phyloP scores from a whole-genome alignment of 2,113 vertebrate species.

The Castor canadensis region DNA sequence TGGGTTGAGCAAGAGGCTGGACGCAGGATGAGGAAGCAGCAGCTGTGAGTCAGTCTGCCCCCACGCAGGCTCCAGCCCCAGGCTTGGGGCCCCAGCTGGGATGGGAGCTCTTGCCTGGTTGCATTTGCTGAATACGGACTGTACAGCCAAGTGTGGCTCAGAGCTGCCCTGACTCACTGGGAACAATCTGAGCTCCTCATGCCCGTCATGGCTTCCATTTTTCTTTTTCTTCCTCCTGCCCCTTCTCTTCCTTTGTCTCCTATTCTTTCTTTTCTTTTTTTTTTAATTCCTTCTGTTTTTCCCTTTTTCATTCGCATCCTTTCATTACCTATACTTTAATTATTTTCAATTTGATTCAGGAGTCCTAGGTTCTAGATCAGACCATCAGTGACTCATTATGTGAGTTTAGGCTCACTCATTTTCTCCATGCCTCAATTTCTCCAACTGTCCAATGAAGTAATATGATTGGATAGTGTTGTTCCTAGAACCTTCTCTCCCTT shows the following conservation, averaged over 20 bases:
- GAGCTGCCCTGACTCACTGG: background rate
- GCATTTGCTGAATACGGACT: constrained; percentile 4
- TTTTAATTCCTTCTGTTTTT: background rate
- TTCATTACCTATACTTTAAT: background rate
- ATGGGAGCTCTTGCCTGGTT: background rate
- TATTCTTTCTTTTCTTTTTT: background rate
- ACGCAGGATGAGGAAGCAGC: background rate
- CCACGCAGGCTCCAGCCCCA: background rate
- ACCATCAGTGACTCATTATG: background rate
- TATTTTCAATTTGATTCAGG: background rate
- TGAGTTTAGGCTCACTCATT: background rate
- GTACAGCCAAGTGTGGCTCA: constrained; percentile 51
- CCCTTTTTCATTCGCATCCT: background rate
- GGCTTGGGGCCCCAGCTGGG: constrained; percentile 48
- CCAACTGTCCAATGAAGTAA: background rate
- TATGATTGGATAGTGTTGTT: background rate
- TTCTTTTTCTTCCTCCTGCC: background rate
- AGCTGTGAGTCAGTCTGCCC: constrained; percentile 33
- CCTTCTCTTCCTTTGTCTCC: background rate
- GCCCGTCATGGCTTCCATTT: background rate
- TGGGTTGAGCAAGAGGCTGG: constrained; percentile 63
- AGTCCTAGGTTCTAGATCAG: background rate
- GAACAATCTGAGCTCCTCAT: background rate
- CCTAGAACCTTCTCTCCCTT: background rate
- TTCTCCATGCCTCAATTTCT: background rate